A percentile compares a stretch with the other conserved stretches of the same genome.
These are phyloP conservation scores for Zaprionus camerounensis DNA, from an alignment of 1,140 invertebrate species.

Conservation along the genomic window DNA sequence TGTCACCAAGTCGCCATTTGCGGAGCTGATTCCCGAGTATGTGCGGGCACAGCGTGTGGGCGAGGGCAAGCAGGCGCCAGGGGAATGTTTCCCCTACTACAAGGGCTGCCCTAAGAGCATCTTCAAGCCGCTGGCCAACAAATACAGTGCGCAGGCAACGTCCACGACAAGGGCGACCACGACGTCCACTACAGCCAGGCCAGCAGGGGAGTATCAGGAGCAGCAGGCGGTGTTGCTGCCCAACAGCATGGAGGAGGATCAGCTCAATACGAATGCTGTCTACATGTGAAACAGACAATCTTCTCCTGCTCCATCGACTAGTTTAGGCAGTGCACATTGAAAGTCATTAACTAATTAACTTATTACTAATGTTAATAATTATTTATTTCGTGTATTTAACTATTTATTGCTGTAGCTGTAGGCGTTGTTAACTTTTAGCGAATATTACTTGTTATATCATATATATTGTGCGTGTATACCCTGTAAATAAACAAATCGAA, in stretches of 20 bases:
- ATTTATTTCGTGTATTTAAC: conserved; percentile 55
- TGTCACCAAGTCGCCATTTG: conserved; percentile 92
- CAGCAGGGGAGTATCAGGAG: conserved; percentile 68
- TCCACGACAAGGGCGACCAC: conserved; percentile 23
- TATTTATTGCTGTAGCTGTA: conserved; percentile 65
- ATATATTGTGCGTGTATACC: conserved; percentile 49
- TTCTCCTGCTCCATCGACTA: conserved; percentile 50
- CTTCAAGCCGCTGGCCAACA: conserved; percentile 87
- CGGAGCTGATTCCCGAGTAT: conserved; percentile 89
- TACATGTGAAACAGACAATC: conserved; percentile 55
- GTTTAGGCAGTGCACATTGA: conserved; percentile 67
- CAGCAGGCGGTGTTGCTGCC: conserved; percentile 67
- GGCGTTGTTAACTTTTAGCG: conserved; percentile 69
- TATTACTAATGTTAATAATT: conserved; percentile 50
- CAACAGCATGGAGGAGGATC: conserved; percentile 23
- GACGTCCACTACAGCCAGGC: conserved; percentile 46
- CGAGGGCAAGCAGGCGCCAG: conserved; percentile 85
- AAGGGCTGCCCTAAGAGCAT: conserved; percentile 93
- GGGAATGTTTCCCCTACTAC: conserved; percentile 94
- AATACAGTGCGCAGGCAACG: conserved; percentile 86
- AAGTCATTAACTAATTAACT: conserved; percentile 77
- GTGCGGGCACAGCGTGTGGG: conserved; percentile 92
- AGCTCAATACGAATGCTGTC: conserved; percentile 42
- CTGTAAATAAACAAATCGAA: conserved; percentile 70
- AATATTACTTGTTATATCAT: conserved; percentile 15